Conservation (phyloP, 92 coral and sea anemone species). For the Pocillopora grandis region DNA sequence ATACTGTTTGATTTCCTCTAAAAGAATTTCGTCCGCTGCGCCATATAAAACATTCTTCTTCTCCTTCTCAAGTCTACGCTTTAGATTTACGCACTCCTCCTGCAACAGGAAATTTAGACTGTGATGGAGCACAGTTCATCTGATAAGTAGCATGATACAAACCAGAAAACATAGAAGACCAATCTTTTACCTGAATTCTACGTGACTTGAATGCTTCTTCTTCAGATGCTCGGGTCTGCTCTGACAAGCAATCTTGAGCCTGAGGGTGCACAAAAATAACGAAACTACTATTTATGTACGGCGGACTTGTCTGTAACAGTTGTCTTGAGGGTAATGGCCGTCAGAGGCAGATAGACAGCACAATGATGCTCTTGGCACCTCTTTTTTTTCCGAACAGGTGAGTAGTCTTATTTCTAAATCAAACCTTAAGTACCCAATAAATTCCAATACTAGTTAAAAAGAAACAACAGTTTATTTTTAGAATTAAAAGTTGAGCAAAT, state of each 20-base stretch:
- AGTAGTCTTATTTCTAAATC: too few relatives aligned
- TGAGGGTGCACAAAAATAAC: neutral
- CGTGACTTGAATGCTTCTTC: conserved; percentile 93
- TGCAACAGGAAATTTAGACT: neutral
- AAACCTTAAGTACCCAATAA: too few relatives aligned
- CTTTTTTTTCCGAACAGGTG: too few relatives aligned
- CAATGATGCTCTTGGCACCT: too few relatives aligned
- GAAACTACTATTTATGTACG: neutral
- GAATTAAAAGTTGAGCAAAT: too few relatives aligned
- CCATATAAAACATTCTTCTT: conserved; percentile 96
- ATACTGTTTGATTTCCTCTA: conserved; percentile 92
- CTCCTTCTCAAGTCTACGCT: conserved; percentile 90
- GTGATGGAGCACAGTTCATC: neutral
- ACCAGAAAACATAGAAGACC: neutral
- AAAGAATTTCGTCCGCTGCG: conserved; percentile 92
- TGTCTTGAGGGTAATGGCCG: too few relatives aligned
- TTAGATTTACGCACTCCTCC: conserved; percentile 93
- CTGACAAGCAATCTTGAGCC: conserved; percentile 86
- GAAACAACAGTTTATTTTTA: too few relatives aligned
- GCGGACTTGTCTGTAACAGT: neutral
- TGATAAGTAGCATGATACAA: neutral
- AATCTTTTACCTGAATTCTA: conserved; percentile 78
- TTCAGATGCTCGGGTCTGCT: conserved; percentile 86
- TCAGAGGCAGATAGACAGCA: too few relatives aligned
- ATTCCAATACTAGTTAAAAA: too few relatives aligned